Percentiles rank a stretch among this genome's conserved stretches.
Conservation (phyloP, 2,797 vertebrate genomes). For the Alosa sapidissima region DNA sequence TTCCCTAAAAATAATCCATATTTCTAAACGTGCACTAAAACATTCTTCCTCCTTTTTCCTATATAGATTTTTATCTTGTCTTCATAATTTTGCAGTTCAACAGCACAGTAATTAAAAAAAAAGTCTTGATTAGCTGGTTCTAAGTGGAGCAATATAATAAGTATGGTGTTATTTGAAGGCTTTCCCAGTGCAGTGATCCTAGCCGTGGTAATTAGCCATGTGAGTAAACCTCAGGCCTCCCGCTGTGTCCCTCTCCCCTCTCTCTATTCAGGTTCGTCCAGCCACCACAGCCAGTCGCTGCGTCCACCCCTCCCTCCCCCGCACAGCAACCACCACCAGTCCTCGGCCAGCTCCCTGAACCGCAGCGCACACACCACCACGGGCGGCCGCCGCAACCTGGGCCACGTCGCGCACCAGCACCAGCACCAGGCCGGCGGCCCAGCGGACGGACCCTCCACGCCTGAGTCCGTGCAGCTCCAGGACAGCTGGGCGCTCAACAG, state of each 20-base stretch:
- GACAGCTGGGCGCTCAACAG: conserved; percentile 92
- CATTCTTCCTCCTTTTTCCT: background rate
- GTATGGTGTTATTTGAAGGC: background rate
- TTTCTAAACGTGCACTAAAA: background rate
- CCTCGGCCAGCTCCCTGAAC: conserved; percentile 87
- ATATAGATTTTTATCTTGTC: background rate
- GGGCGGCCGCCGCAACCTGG: conserved; percentile 81
- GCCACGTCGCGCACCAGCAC: conserved; percentile 69
- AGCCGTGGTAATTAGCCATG: background rate
- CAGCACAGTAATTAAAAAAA: background rate
- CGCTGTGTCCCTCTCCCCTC: background rate
- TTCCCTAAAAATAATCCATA: background rate
- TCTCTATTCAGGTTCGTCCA: conserved; percentile 73
- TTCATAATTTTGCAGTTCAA: background rate
- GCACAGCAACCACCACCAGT: conserved; percentile 86
- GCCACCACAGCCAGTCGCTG: conserved; percentile 84
- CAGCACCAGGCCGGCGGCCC: conserved; percentile 58
- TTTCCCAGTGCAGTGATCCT: background rate
- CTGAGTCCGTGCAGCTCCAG: conserved; percentile 86
- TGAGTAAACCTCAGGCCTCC: background rate
- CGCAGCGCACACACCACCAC: conserved; percentile 65
- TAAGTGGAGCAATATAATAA: background rate
- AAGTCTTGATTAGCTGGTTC: background rate
- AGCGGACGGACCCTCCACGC: conserved; percentile 84
- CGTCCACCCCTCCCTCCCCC: conserved; percentile 80